Evolutionary conservation across 2,797 vertebrate genomes (phyloP), one percentile per base, ranked within the genome.

Genomic region (Peromyscus aztecus): DNA sequence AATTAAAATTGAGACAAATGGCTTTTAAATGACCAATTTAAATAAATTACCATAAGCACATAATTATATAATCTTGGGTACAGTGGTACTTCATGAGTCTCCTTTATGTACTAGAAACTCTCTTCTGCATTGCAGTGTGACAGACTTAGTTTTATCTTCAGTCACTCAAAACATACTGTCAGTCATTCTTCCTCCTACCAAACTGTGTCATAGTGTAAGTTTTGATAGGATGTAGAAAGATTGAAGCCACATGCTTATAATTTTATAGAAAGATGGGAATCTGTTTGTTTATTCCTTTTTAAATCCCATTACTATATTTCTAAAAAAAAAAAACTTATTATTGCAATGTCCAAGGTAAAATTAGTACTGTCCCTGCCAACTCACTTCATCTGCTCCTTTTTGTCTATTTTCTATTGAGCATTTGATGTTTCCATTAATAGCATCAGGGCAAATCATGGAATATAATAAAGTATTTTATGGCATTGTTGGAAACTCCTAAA

Each of bases 21-120:
- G 31, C 31, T 93, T 95, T 96, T 94, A 96, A 96, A 96, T 94
- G 49, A 89, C 37, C 34, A 83, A 81, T 83, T 90, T 83, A 96
- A 97, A 78, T 77, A 90, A 93, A 85, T 75, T 31, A 69, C 52
- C 77, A 89, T 34, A 86, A 88, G 6, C 49, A 31, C 59, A 11
- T 92, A 92, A 77, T 61, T 97, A 21, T 52, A 49, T 89, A 69
- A 76, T 94, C 77, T 31, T 80, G 34, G 59, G n/a, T 86, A 69
- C 49, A 83, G 1, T 91, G 59, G 49, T 78, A 78, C 49, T 82
- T 89, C 16, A 65, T 13, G 61, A 84, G 55, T 92, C 34, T 90
- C 37, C 61, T 89, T 88, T 83, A 76, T 13, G 13, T 10, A 63
- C 46, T 73, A 87, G 37, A 46, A 90, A 92, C 4, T 61, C 16